Percentiles rank a stretch among this genome's conserved stretches.
Conservation (phyloP, 2,113 vertebrate species). For the Paramisgurnus dabryanus region DNA sequence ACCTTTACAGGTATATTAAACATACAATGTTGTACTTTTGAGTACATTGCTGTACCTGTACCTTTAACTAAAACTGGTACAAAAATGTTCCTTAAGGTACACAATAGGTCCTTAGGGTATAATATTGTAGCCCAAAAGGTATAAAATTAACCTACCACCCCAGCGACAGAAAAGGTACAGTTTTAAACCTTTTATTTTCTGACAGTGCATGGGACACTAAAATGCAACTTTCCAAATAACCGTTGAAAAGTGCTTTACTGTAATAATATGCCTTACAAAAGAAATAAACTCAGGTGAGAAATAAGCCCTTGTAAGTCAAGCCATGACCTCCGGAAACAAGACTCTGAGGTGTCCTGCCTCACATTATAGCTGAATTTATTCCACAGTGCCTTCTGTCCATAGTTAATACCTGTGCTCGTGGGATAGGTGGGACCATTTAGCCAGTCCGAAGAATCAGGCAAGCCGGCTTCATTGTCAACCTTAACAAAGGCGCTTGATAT, state of each 20-base stretch:
- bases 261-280: background rate
- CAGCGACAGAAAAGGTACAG: too few species aligned
- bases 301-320: constrained; percentile 39
- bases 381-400: constrained; percentile 41
- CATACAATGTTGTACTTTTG: too few species aligned
- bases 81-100: too few species aligned
- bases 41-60: too few species aligned
- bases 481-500: constrained; percentile 71
- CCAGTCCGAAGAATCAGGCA: constrained; percentile 54
- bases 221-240: background rate
- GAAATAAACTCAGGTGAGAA: background rate
- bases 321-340: background rate
- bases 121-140: too few species aligned
- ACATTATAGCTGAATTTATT: constrained; percentile 50
- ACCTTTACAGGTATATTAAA: too few species aligned
- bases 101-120: too few species aligned
- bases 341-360: constrained; percentile 3
- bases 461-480: constrained; percentile 67
- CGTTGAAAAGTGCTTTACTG: background rate
- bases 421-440: constrained; percentile 69
- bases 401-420: constrained; percentile 66
- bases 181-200: too few species aligned
- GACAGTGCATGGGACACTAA: background rate
- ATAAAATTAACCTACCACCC: too few species aligned
- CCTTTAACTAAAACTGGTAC: too few species aligned